Evolutionary conservation across 35 echinoderm and acorn worm genomes (phyloP).

Genomic region (Amphiura filiformis): DNA sequence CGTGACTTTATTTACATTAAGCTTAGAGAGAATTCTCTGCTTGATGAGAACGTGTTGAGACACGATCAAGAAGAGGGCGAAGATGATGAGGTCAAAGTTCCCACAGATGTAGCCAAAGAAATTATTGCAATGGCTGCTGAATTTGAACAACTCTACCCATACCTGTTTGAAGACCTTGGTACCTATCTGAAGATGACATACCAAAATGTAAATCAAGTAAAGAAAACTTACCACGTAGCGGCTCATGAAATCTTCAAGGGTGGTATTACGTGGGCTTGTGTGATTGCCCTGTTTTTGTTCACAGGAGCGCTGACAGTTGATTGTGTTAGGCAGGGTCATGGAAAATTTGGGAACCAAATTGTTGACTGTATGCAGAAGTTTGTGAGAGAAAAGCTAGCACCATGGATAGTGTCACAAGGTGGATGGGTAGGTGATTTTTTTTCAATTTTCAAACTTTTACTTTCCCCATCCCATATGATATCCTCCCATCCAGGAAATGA

Average conservation of each 20-base stretch:
- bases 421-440: slow-evolving; percentile 48
- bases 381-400: slow-evolving; percentile 19
- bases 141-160: slow-evolving; percentile 46
- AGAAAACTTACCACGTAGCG: slow-evolving; percentile 20
- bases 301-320: slow-evolving; percentile 55
- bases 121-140: slow-evolving; percentile 42
- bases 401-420: slow-evolving; percentile 58
- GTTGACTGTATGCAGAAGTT: slow-evolving; percentile 56
- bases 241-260: slow-evolving; percentile 22
- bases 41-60: slow-evolving; percentile 15
- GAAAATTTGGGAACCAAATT: slow-evolving; percentile 29
- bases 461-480: too few species aligned
- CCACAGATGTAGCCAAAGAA: slow-evolving; percentile 40
- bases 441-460: neutral
- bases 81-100: neutral
- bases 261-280: slow-evolving; percentile 47
- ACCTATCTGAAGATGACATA: slow-evolving; percentile 39
- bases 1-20: slow-evolving; percentile 42
- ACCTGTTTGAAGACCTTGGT: slow-evolving; percentile 40
- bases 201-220: slow-evolving; percentile 19
- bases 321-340: slow-evolving; percentile 52
- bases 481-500: too few species aligned
- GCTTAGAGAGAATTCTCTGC: slow-evolving; percentile 34
- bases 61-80: neutral
- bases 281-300: slow-evolving; percentile 36